Evolutionary conservation across 2,113 vertebrate species (phyloP), one percentile per base, ranked within the genome.

Genomic region (Larimichthys polyactis): DNA sequence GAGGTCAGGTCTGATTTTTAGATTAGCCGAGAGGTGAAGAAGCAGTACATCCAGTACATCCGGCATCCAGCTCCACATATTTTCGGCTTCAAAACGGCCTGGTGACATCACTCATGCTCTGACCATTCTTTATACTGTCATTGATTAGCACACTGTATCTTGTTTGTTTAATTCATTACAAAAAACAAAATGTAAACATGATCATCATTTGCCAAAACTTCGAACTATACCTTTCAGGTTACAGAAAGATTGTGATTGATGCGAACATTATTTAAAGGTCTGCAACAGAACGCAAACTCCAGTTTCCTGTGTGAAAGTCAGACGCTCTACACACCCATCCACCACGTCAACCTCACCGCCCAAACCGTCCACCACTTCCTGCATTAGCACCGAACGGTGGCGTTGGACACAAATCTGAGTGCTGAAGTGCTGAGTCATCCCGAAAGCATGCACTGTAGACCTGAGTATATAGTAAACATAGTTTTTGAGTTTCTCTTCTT

Each of bases 401-500:
- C 11, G 14, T n/a, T 27, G 49, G n/a, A 27, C 36, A 57, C 17
- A 46, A 46, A 32, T 43, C 15, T 22, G 36, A 40, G 36, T 40
- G 36, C 36, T 10, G 10, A 40, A 43, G 16, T 14, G 46, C 29
- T 51, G 15, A 75, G 22, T 52, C 49, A 65, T 65, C 17, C 16
- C 5, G 24, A 17, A 40, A 62, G 15, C 9, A 55, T 58, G 5
- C 51, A 62, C 27, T 63, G 72, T 52, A 36, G 16, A 73, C 29
- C 16, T 43, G 10, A 43, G 29, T 32, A 52, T 20, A 14, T 32
- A 14, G 36, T 40, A 8, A 40, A 51, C 12, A 14, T 32, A 19
- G 0, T 70, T 67, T 63, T 32, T 60, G 22, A 43, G 16, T 44
- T 84, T 57, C 7, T 67, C 49, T 44, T 82, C 46, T 48, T 84